These are phyloP conservation scores for Bovichtus diacanthus DNA, from an alignment of 2,797 vertebrate species.

Conservation along the genomic window DNA sequence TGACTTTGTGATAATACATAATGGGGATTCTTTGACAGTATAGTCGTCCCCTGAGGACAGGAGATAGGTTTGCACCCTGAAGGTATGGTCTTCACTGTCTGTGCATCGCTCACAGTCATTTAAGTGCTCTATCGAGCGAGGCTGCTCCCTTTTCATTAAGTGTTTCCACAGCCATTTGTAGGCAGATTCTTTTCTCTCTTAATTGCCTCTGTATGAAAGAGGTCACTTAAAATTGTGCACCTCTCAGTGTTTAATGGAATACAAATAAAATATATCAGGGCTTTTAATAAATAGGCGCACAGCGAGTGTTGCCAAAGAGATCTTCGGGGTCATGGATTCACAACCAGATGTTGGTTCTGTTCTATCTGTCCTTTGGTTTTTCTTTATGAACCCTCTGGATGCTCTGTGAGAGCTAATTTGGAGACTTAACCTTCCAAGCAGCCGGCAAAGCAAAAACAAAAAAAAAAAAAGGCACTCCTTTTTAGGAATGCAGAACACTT, in stretches of 20 bases:
- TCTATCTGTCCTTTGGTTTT: constrained; percentile 3
- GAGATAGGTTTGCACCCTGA: constrained; percentile 55
- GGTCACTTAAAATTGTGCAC: constrained; percentile 30
- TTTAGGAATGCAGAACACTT: neutral
- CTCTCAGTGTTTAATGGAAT: constrained; percentile 29
- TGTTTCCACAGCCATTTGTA: constrained; percentile 20
- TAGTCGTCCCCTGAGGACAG: constrained; percentile 60
- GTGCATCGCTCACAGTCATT: constrained; percentile 32
- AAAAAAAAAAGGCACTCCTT: constrained; percentile 1
- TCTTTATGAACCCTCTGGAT: neutral
- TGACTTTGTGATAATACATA: constrained; percentile 77
- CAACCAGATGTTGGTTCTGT: constrained; percentile 13
- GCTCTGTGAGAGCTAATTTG: constrained; percentile 40
- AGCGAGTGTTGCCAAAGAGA: constrained; percentile 19
- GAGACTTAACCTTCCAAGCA: constrained; percentile 15
- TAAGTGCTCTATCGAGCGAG: constrained; percentile 45
- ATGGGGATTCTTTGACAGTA: constrained; percentile 70
- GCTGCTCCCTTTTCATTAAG: constrained; percentile 40
- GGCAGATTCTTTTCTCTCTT: constrained; percentile 23
- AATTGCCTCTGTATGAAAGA: constrained; percentile 5
- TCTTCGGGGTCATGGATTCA: constrained; percentile 21
- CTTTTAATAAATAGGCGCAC: constrained; percentile 7
- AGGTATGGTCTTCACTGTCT: constrained; percentile 52
- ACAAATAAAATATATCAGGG: constrained; percentile 19
- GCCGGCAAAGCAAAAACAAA: constrained; percentile 19